Evolutionary conservation across 2,797 vertebrate genomes (phyloP), one percentile per base, ranked within the genome.

Genomic region (Limnodromus scolopaceus): DNA sequence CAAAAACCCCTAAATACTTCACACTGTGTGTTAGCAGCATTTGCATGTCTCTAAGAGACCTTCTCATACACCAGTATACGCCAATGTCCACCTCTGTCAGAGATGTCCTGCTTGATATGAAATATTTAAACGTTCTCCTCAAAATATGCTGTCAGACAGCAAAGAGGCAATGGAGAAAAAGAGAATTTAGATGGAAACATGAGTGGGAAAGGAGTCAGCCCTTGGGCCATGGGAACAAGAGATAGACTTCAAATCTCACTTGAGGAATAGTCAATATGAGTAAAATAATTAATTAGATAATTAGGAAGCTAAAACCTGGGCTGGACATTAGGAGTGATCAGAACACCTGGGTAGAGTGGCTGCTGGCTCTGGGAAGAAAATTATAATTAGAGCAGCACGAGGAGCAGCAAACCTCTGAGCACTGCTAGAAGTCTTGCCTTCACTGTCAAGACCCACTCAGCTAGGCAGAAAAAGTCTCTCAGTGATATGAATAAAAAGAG

Each of bases 391-490:
- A 80, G 43, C 34, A 80, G 38, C 16, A 66, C 10, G 11, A 87
- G 82, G 38, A 80, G 46, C 32, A 88, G 46, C 11, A 85, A 87
- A 36, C 10, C 78, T 38, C 49, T 16, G 49, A 84, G 53, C 39
- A 16, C 34, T 65, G 48, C 38, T 30, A 13, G 36, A 81, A 81
- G 13, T 55, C 60, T 43, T 39, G 69, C 22, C 28, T 41, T 70
- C 63, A 27, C 57, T 91, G 57, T 75, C 55, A 57, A 60, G 53
- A 85, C 45, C 60, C 77, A 55, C 55, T 49, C 66, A 77, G 48
- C 45, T 48, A 78, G 68, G 72, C 32, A 93, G 65, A 75, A 78
- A 80, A 84, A 30, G 55, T 76, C 68, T 68, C 60, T 78, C 64
- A 88, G 54, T 41, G 58, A 58, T 34, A 75, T 7, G 27, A 70